These are phyloP conservation scores for Knipowitschia caucasica DNA, from an alignment of 2,797 vertebrate species.

Conservation along the genomic window DNA sequence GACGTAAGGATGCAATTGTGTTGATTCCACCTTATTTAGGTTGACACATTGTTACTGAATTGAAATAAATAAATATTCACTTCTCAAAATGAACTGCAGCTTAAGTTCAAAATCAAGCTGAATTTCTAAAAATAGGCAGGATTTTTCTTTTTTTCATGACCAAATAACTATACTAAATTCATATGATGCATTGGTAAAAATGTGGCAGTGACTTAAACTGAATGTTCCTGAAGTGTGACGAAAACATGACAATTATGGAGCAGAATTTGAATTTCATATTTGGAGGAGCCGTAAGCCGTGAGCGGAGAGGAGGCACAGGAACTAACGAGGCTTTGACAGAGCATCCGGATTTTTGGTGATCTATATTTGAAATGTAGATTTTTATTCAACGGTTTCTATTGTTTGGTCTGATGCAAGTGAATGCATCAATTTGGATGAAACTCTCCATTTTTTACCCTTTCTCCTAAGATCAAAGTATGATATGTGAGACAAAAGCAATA, in stretches of 20 bases:
- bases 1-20: too few relatives aligned
- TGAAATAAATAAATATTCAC: too few relatives aligned
- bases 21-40: too few relatives aligned
- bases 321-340: neutral
- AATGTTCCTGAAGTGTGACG: neutral
- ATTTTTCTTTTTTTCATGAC: too few relatives aligned
- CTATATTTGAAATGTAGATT: neutral
- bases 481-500: slow-evolving; percentile 13
- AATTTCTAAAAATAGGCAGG: too few relatives aligned
- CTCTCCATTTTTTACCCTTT: neutral
- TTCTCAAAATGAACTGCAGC: too few relatives aligned
- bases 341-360: neutral
- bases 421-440: neutral
- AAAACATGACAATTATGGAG: neutral
- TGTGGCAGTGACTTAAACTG: neutral
- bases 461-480: neutral
- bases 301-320: slow-evolving; percentile 1
- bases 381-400: neutral
- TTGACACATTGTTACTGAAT: too few relatives aligned
- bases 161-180: too few relatives aligned
- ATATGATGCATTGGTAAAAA: too few relatives aligned
- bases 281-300: slow-evolving; percentile 4
- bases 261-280: slow-evolving; percentile 1
- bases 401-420: neutral
- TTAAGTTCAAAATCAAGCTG: too few relatives aligned